Conservation (phyloP, 2,888 invertebrate genomes). For the Heliconius sara region DNA sequence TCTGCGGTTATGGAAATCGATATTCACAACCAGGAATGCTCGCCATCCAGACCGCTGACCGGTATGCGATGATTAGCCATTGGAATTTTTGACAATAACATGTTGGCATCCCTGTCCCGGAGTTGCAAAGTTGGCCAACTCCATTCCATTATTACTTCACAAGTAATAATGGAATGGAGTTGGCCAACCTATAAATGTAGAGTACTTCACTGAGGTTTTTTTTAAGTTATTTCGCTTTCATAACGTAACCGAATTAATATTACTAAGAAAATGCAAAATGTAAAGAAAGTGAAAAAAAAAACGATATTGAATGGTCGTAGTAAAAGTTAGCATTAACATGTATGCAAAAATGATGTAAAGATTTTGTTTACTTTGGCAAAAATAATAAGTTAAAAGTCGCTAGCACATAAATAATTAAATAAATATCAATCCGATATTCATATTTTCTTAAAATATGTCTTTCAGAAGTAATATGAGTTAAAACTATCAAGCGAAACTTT, state of each 20-base stretch:
- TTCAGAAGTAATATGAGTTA: not conserved
- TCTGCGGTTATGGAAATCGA: constrained; percentile 15
- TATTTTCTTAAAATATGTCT: not conserved
- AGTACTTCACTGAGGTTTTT: not conserved
- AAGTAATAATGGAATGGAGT: no score
- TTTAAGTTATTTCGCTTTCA: not conserved
- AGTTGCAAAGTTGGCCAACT: constrained; percentile 14
- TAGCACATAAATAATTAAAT: not conserved
- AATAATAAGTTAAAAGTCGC: no score
- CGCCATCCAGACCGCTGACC: constrained; percentile 25
- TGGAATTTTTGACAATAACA: constrained; percentile 38
- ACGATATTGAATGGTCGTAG: no score
- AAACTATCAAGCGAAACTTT: constrained; percentile 3
- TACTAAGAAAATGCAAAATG: not conserved
- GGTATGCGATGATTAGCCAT: constrained; percentile 41
- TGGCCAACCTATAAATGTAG: not conserved
- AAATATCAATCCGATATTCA: not conserved
- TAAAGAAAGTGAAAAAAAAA: not conserved
- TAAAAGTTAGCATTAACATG: no score
- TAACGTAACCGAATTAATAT: constrained; percentile 2
- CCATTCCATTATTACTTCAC: constrained; percentile 14
- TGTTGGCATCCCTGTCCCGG: constrained; percentile 16
- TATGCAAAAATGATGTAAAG: no score
- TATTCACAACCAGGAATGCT: constrained; percentile 24
- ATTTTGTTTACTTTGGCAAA: no score